phyloP scores from a whole-genome alignment of 2,888 invertebrate genomes.

The Drosophila rubida region DNA sequence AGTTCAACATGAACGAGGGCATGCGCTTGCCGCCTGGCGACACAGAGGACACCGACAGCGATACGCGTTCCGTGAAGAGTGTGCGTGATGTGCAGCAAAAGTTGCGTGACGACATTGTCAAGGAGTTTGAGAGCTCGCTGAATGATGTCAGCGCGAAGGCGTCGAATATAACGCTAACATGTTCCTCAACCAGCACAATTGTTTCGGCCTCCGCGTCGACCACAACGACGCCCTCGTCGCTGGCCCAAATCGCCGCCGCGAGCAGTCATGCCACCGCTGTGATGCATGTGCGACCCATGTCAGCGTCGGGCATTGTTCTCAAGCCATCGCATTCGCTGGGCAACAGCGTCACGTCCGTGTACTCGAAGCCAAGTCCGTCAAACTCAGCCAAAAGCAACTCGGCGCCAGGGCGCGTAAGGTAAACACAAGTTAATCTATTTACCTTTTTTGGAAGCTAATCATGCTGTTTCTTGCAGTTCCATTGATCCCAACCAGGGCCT shows the following conservation, averaged over 20 bases:
- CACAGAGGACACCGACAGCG: conserved; percentile 82
- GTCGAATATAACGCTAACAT: conserved; percentile 58
- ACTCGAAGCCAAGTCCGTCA: conserved; percentile 85
- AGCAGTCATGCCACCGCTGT: conserved; percentile 61
- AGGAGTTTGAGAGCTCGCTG: conserved; percentile 92
- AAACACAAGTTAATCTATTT: too few species aligned
- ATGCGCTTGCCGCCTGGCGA: conserved; percentile 80
- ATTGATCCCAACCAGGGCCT: conserved; percentile 85
- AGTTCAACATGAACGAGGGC: conserved; percentile 83
- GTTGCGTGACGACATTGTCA: conserved; percentile 82
- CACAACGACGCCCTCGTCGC: conserved; percentile 72
- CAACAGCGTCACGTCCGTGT: conserved; percentile 85
- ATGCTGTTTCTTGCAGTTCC: conserved; percentile 71
- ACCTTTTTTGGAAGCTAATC: too few species aligned
- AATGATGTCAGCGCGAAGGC: conserved; percentile 85
- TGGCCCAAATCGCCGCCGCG: conserved; percentile 63
- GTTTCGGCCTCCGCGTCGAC: conserved; percentile 73
- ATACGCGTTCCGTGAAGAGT: conserved; percentile 82
- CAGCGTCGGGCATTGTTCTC: conserved; percentile 18
- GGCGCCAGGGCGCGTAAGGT: conserved; percentile 85
- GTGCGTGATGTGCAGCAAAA: conserved; percentile 83
- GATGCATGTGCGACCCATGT: conserved; percentile 68
- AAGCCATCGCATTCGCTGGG: conserved; percentile 84
- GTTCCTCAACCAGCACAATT: conserved; percentile 80
- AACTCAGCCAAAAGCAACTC: conserved; percentile 85